phyloP scores from a whole-genome alignment of 1,140 invertebrate species.

The Plodia interpunctella region DNA sequence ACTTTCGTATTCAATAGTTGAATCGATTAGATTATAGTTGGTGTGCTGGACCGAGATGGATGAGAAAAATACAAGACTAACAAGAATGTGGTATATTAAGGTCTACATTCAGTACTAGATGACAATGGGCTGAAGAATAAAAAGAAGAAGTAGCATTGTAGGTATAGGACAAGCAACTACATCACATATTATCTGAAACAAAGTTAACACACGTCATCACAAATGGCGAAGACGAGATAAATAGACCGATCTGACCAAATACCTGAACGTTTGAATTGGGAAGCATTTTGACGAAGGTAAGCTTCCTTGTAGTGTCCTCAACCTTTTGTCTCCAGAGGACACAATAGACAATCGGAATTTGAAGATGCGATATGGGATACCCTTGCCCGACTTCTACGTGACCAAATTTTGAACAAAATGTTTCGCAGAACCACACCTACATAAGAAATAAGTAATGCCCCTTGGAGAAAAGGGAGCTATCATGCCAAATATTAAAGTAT shows the following conservation, averaged over 20 bases:
- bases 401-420: conserved; percentile 71
- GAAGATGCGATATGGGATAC: conserved; percentile 67
- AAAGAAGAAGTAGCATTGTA: too few species aligned
- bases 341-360: conserved; percentile 70
- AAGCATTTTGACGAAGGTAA: conserved; percentile 70
- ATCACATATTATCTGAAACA: background rate
- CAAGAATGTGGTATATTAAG: too few species aligned
- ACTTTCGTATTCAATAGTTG: too few species aligned
- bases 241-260: conserved; percentile 52
- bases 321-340: conserved; percentile 69
- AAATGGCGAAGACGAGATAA: background rate
- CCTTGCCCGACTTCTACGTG: conserved; percentile 50
- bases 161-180: too few species aligned
- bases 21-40: too few species aligned
- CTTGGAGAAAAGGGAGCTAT: conserved; percentile 22
- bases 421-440: conserved; percentile 52
- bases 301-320: conserved; percentile 51
- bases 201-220: background rate
- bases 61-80: too few species aligned
- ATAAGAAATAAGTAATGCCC: conserved; percentile 65
- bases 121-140: too few species aligned
- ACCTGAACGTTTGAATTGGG: conserved; percentile 62
- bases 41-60: too few species aligned
- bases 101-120: too few species aligned
- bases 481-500: background rate